phyloP scores from a whole-genome alignment of 2,797 vertebrate genomes.

The Gouania willdenowi region DNA sequence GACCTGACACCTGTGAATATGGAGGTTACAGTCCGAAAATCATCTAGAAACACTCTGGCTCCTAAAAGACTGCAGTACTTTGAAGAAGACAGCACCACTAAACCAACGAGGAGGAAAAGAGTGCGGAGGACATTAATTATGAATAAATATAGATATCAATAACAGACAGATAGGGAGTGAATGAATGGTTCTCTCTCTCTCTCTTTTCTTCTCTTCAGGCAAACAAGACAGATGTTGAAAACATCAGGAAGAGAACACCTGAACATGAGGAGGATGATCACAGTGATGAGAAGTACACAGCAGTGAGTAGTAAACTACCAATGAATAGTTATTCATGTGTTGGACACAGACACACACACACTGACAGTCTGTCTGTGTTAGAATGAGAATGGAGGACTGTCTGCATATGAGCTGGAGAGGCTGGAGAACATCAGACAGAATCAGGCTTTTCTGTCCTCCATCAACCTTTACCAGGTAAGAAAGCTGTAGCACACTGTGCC shows the following conservation, averaged over 20 bases:
- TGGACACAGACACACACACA: background rate
- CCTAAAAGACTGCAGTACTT: conserved; percentile 31
- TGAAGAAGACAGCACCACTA: background rate
- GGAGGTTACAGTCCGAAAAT: background rate
- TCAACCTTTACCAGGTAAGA: conserved; percentile 82
- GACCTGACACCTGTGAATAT: conserved; percentile 6
- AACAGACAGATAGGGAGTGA: too few relatives aligned
- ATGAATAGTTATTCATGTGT: too few relatives aligned
- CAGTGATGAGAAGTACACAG: conserved; percentile 4
- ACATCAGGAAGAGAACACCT: background rate
- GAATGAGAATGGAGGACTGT: conserved; percentile 50
- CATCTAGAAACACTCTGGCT: background rate
- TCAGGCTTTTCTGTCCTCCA: conserved; percentile 83
- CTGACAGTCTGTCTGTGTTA: too few relatives aligned
- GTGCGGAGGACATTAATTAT: too few relatives aligned
- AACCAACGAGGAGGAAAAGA: conserved; percentile 16
- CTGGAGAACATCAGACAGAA: conserved; percentile 88
- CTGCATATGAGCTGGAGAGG: conserved; percentile 84
- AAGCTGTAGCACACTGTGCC: too few relatives aligned
- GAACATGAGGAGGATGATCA: conserved; percentile 10
- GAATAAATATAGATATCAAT: too few relatives aligned
- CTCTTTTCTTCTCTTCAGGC: too few relatives aligned
- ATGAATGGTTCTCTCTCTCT: too few relatives aligned
- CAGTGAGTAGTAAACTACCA: conserved; percentile 10
- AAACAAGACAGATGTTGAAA: background rate